Conservation (phyloP, 2,797 vertebrate species). For the Enteromius trimaculatus region DNA sequence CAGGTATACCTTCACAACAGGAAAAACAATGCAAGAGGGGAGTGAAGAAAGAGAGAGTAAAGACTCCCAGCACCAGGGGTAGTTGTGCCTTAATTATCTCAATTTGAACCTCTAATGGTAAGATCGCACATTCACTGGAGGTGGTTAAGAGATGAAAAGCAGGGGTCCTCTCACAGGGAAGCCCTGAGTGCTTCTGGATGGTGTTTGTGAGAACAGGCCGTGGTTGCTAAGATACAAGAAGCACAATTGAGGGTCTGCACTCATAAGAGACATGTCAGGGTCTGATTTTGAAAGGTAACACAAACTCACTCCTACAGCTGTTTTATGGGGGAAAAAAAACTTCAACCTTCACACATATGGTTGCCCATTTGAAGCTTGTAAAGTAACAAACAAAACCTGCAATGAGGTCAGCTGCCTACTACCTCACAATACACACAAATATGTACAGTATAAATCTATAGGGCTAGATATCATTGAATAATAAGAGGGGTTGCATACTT, state of each 20-base stretch:
- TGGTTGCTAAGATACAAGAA: conserved; percentile 74
- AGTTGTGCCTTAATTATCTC: conserved; percentile 52
- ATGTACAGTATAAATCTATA: background rate
- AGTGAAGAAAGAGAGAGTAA: background rate
- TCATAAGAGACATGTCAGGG: conserved; percentile 60
- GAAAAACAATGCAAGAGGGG: conserved; percentile 27
- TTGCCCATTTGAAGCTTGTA: background rate
- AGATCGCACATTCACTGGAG: conserved; percentile 37
- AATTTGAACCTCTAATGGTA: conserved; percentile 48
- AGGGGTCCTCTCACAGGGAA: conserved; percentile 58
- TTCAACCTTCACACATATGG: background rate
- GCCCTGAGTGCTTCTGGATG: conserved; percentile 56
- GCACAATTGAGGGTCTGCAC: conserved; percentile 62
- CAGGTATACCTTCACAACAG: conserved; percentile 35
- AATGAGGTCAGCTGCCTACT: background rate
- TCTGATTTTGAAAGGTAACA: conserved; percentile 54
- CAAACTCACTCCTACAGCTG: conserved; percentile 4
- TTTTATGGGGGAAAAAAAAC: background rate
- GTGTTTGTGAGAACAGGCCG: conserved; percentile 63
- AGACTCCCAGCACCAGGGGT: conserved; percentile 12
- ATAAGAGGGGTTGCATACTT: background rate
- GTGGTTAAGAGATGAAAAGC: conserved; percentile 54
- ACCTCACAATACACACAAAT: background rate
- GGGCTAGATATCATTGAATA: background rate
- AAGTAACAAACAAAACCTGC: background rate